These are phyloP conservation scores for Quadroppia sp. DNA, from an alignment of 2,888 invertebrate species.

Conservation along the genomic window DNA sequence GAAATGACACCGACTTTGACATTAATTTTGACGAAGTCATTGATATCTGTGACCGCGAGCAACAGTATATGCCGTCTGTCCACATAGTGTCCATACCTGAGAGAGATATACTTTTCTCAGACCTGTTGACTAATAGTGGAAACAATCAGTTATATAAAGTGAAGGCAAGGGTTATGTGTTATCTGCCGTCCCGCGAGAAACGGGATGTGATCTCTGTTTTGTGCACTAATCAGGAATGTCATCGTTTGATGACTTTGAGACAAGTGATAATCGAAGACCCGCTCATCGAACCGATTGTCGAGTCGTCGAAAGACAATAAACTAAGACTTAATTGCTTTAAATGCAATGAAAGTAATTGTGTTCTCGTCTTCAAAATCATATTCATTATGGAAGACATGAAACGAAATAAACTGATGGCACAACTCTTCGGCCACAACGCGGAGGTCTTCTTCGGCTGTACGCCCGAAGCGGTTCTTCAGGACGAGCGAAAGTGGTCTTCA, in stretches of 20 bases:
- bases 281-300: background rate
- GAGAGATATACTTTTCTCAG: background rate
- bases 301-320: conserved; percentile 6
- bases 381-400: background rate
- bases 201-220: conserved; percentile 7
- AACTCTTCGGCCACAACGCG: conserved; percentile 19
- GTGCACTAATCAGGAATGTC: conserved; percentile 18
- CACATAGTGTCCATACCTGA: background rate
- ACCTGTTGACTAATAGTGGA: background rate
- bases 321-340: conserved; percentile 5
- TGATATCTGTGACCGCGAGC: background rate
- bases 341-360: conserved; percentile 14
- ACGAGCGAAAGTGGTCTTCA: background rate
- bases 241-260: background rate
- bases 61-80: conserved; percentile 5
- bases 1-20: background rate
- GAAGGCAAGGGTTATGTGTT: conserved; percentile 17
- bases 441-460: background rate
- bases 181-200: background rate
- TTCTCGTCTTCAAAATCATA: background rate
- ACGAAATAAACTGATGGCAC: background rate
- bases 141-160: conserved; percentile 18
- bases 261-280: background rate
- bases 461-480: background rate
- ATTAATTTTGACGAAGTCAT: background rate